phyloP scores from a whole-genome alignment of 2,888 invertebrate genomes.

The Amorpha juglandis region DNA sequence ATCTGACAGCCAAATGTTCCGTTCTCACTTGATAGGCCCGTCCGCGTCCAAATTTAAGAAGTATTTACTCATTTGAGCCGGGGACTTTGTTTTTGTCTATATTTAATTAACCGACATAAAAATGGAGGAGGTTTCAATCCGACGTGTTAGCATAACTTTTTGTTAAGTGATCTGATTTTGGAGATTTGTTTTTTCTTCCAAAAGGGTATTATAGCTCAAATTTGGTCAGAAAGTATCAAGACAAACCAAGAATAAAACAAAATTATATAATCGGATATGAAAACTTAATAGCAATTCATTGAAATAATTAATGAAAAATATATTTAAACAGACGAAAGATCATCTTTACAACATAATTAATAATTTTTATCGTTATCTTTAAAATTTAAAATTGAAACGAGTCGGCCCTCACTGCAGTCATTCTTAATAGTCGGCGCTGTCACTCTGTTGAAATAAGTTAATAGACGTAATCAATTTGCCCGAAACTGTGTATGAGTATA shows the following conservation, averaged over 20 bases:
- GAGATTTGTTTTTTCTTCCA: too few relatives aligned
- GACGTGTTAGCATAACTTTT: too few relatives aligned
- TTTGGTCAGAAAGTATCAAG: background rate
- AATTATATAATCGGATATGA: background rate
- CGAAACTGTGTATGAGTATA: slow-evolving; percentile 56
- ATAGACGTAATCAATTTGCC: slow-evolving; percentile 72
- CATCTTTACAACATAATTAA: slow-evolving; percentile 41
- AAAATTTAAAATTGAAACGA: slow-evolving; percentile 36
- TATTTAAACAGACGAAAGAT: slow-evolving; percentile 2
- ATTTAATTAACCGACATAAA: background rate
- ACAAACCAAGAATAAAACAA: background rate
- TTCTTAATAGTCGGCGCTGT: slow-evolving; percentile 61
- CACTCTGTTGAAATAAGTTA: slow-evolving; percentile 66
- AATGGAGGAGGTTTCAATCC: too few relatives aligned
- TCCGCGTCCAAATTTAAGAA: slow-evolving; percentile 21
- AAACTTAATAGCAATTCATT: slow-evolving; percentile 4
- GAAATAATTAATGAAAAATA: background rate
- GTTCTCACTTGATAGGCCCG: slow-evolving; percentile 11
- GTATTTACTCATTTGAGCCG: background rate
- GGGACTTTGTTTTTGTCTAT: background rate
- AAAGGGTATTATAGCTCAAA: too few relatives aligned
- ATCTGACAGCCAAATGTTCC: slow-evolving; percentile 27
- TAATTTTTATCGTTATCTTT: slow-evolving; percentile 35
- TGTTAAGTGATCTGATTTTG: too few relatives aligned
- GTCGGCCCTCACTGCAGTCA: slow-evolving; percentile 35